phyloP scores from a whole-genome alignment of 2,888 invertebrate genomes.

The Erynnis tages region DNA sequence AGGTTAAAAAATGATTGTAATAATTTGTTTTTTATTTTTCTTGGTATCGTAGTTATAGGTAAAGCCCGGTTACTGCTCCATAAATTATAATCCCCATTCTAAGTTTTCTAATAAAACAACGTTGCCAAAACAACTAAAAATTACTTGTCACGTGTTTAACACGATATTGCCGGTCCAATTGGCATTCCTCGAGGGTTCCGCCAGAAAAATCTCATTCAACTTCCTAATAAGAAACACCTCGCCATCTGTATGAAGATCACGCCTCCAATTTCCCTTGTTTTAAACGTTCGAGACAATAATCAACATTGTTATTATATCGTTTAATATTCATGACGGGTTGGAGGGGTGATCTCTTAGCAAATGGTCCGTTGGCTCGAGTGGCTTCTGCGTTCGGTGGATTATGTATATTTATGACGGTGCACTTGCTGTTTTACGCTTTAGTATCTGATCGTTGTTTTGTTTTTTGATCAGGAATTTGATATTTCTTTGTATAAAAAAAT shows the following conservation, averaged over 20 bases:
- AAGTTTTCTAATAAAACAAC: not conserved
- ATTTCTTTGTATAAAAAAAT: too few species aligned
- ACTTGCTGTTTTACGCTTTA: slow-evolving; percentile 2
- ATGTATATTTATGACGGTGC: slow-evolving; percentile 42
- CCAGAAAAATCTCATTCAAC: slow-evolving; percentile 61
- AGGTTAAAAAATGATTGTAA: too few species aligned
- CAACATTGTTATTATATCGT: slow-evolving; percentile 60
- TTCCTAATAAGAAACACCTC: slow-evolving; percentile 52
- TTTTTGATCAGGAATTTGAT: not conserved
- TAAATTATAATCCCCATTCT: too few species aligned
- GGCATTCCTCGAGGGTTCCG: slow-evolving; percentile 46
- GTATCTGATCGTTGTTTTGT: not conserved
- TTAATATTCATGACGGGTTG: slow-evolving; percentile 51
- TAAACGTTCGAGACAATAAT: slow-evolving; percentile 66
- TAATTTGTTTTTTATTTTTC: too few species aligned
- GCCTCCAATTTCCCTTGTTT: slow-evolving; percentile 60
- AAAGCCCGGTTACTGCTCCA: too few species aligned
- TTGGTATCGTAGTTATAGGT: too few species aligned
- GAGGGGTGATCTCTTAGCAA: slow-evolving; percentile 40
- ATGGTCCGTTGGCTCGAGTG: slow-evolving; percentile 38
- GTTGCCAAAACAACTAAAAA: not conserved
- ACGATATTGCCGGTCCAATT: slow-evolving; percentile 40
- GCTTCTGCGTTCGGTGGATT: slow-evolving; percentile 43
- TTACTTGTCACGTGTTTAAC: slow-evolving; percentile 9
- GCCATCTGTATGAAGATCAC: slow-evolving; percentile 53